Evolutionary conservation across 35 echinoderm and acorn worm species (phyloP).

Genomic region (Ophioderma brevispina): DNA sequence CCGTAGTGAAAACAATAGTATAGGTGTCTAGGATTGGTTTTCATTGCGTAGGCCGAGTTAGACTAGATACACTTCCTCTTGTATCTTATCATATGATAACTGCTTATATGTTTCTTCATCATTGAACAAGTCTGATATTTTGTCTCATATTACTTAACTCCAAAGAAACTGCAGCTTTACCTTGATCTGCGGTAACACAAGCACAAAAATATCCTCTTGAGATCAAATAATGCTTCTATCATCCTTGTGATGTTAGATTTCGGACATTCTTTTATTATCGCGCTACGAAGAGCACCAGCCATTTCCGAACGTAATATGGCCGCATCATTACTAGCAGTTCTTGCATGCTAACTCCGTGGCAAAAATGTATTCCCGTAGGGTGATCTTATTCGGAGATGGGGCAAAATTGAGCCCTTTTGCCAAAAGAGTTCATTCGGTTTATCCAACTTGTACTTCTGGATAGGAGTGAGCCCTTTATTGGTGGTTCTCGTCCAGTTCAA

Average conservation of each 20-base stretch:
- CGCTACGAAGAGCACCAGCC: not conserved
- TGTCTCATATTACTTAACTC: not conserved
- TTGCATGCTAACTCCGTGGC: not conserved
- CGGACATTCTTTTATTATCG: not conserved
- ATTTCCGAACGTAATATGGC: not conserved
- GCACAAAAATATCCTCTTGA: not conserved
- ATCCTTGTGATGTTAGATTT: not conserved
- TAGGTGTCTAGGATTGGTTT: not conserved
- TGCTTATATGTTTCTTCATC: not conserved
- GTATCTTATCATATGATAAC: not conserved
- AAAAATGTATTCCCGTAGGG: not conserved
- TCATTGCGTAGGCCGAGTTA: not conserved
- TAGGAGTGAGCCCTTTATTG: no score
- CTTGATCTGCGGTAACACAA: not conserved
- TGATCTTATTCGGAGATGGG: not conserved
- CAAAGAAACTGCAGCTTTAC: not conserved
- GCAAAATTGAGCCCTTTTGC: not conserved
- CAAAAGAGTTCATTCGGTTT: not conserved
- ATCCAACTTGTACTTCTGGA: not conserved
- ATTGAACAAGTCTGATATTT: not conserved
- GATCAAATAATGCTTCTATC: not conserved
- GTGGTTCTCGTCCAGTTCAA: not conserved
- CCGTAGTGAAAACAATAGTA: not conserved
- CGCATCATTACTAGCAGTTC: not conserved
- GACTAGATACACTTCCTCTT: not conserved